Evolutionary conservation across 2,888 invertebrate species (phyloP), one percentile per base, ranked within the genome.

Genomic region (Melikaiella ostensackeni): DNA sequence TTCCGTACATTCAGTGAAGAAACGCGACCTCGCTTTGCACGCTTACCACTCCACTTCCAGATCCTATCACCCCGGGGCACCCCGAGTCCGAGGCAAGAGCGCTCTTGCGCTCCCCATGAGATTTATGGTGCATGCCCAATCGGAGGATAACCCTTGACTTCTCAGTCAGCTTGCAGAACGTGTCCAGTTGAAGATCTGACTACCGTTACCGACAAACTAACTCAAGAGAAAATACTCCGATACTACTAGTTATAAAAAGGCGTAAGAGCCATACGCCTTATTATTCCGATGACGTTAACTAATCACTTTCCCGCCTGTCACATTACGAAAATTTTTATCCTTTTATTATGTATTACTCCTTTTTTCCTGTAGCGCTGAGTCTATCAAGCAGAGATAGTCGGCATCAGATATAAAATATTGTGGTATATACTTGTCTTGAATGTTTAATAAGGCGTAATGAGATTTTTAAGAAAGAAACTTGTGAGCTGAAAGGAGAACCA

Each of bases 111-210:
- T 79, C 85, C 84, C 85, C 80, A 79, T 78, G 80, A 88, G 89
- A 89, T 89, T 89, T 89, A 89, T 89, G 87, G 82, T 85, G 87
- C 87, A 86, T 87, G 85, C 85, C 88, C 85, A 89, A 89, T 87
- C 86, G 85, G 80, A 81, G 85, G 83, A 84, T 85, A 87, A 89
- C 87, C 88, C 88, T 88, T 88, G 87, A 87, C 87, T 88, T 87
- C 86, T 87, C 86, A 84, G 87, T 87, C 83, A 84, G 84, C 80
- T 83, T 83, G 81, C 81, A 82, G 82, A 85, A 84, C 80, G 81
- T 82, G 77, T 78, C 81, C 70, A 74, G 78, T 77, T 74, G 77
- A 79, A 79, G 78, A 77, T 82, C 76, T 77, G 82, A 81, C 81
- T 82, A 84, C 84, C 80, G 80, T 66, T 76, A 59, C 30, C 19